A percentile compares a stretch with the other conserved stretches of the same genome.
Evolutionary conservation across 2,113 vertebrate genomes (phyloP).

Genomic region (Carollia perspicillata): DNA sequence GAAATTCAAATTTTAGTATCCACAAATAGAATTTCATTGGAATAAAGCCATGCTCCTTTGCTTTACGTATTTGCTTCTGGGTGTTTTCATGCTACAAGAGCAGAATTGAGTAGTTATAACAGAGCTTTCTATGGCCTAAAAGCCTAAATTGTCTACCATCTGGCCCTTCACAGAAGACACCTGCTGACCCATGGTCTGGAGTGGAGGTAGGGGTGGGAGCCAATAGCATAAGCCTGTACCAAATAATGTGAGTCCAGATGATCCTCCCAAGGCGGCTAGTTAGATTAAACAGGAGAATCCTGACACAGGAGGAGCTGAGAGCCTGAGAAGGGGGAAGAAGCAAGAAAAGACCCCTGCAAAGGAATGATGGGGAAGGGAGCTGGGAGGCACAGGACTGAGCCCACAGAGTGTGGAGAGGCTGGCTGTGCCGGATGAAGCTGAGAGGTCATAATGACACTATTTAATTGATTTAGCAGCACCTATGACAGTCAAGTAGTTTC

Average conservation of each 20-base stretch:
- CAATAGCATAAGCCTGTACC: not conserved
- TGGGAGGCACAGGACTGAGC: not conserved
- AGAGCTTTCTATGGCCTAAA: not conserved
- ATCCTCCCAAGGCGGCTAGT: not conserved
- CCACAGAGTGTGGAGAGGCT: not conserved
- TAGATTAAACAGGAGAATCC: not conserved
- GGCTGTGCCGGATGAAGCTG: not conserved
- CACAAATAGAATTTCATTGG: not conserved
- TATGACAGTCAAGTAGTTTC: not conserved
- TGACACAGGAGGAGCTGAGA: not conserved
- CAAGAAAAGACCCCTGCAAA: not conserved
- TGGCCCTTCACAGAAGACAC: not conserved
- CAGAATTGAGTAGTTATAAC: not conserved
- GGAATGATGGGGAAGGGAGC: not conserved
- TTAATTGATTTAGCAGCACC: not conserved
- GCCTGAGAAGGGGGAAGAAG: not conserved
- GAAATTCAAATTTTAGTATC: not conserved
- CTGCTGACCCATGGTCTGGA: not conserved
- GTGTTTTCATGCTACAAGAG: not conserved
- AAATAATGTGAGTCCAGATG: not conserved
- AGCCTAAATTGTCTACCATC: not conserved
- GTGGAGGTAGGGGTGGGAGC: not conserved
- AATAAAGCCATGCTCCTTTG: not conserved
- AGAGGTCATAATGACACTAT: not conserved
- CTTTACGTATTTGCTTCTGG: not conserved